These are phyloP conservation scores for Pygathrix nemaeus DNA, from an alignment of 2,113 vertebrate species.

Conservation along the genomic window DNA sequence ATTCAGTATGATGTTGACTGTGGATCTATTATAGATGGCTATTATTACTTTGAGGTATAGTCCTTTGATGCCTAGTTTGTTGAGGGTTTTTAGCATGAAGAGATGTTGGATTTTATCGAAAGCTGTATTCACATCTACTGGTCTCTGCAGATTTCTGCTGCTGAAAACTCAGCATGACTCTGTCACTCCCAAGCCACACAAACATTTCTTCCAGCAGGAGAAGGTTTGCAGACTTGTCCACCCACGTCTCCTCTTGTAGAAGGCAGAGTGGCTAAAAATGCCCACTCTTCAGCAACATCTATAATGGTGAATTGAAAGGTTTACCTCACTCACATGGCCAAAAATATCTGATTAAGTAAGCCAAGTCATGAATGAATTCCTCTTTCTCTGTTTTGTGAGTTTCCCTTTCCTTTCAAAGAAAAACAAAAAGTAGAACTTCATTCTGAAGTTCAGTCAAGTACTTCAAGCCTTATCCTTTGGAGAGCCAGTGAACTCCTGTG, in stretches of 20 bases:
- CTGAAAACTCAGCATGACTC: background rate
- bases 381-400: constrained; percentile 62
- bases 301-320: constrained; percentile 20
- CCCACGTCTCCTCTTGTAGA: background rate
- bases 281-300: constrained; percentile 29
- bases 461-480: constrained; percentile 1
- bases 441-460: constrained; percentile 27
- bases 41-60: no score
- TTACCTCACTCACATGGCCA: constrained; percentile 44
- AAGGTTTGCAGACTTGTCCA: background rate
- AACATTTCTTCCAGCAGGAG: background rate
- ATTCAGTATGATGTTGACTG: no score
- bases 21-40: no score
- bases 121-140: no score
- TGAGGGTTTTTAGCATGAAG: no score
- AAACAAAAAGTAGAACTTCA: constrained; percentile 4
- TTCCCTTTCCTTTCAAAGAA: constrained; percentile 62
- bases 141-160: background rate
- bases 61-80: no score
- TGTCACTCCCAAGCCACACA: background rate
- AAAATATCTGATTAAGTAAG: constrained; percentile 47
- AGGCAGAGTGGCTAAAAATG: background rate
- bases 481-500: background rate
- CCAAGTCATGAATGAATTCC: constrained; percentile 61
- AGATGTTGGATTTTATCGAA: no score